Base-by-base conservation (phyloP, 2,113 vertebrate genomes). In the Actenoides lindsayi region DNA sequence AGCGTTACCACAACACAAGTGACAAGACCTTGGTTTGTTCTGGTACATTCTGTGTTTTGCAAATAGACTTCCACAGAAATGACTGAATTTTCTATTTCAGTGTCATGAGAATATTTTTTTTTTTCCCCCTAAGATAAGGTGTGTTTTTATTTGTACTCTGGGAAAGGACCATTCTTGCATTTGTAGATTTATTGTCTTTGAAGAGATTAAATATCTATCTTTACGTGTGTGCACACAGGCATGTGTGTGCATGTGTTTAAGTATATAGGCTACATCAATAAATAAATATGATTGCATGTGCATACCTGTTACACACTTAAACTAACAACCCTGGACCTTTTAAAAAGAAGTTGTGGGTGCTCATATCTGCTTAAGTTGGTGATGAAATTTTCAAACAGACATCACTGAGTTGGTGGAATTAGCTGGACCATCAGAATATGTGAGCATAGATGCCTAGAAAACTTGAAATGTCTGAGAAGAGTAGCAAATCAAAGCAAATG, bases 401-500 rank as follows among this genome's bases (percentile, higher is more conserved):
- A 27, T 73, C 78, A 79, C 16, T 7, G 39, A 53, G 7, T 31
- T 56, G 30, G 28, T 41, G 71, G 41, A 96, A 87, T 56, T 84
- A 75, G 11, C 20, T 68, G 37, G 24, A 35, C 28, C 79, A 70
- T 76, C 78, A 94, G 54, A 73, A 91, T 63, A 48, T 25, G n/a
- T 69, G 67, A 93, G 44, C 31, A 65, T 9, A 71, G 17, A 31
- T 77, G 41, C 54, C 63, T 62, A 41, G 64, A 82, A 75, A 69
- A 56, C 19, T 53, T 35, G 60, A 64, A 79, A 73, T 27, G 14
- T 62, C 63, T 71, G 62, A 82, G 67, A 87, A 78, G 62, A 87
- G 48, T 33, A 54, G n/a, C 50, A 85, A 91, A 90, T 80, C 70
- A 96, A 93, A 95, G 75, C 62, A 60, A 11, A 16, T 10, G 31